A percentile compares a stretch with the other conserved stretches of the same genome.
Evolutionary conservation across 2,797 vertebrate genomes (phyloP).

Genomic region (Pelobates cultripes): DNA sequence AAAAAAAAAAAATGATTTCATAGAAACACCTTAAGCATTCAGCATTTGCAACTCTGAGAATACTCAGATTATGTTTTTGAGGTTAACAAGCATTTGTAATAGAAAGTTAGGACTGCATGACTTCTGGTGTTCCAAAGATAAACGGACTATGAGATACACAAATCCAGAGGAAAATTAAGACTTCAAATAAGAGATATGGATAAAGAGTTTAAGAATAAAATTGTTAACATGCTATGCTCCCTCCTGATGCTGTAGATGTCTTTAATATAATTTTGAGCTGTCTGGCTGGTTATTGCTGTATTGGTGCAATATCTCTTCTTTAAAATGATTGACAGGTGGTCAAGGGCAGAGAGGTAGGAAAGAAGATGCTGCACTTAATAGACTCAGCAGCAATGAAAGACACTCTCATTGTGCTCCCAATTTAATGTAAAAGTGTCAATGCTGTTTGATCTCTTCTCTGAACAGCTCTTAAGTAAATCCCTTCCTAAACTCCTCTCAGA

Average conservation of each 20-base stretch:
- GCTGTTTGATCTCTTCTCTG: constrained; percentile 63
- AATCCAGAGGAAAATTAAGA: constrained; percentile 38
- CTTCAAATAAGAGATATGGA: constrained; percentile 47
- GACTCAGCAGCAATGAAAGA: constrained; percentile 53
- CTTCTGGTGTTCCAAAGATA: constrained; percentile 33
- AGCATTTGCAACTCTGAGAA: constrained; percentile 16
- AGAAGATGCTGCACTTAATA: constrained; percentile 49
- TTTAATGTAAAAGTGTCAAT: constrained; percentile 45
- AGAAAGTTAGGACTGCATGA: constrained; percentile 35
- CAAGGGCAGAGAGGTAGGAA: constrained; percentile 47
- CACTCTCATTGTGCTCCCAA: constrained; percentile 48
- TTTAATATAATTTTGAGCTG: constrained; percentile 50
- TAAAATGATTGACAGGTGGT: constrained; percentile 41
- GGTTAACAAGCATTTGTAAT: constrained; percentile 45
- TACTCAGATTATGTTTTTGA: constrained; percentile 18
- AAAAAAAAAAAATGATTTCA: constrained; percentile 22
- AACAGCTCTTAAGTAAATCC: constrained; percentile 59
- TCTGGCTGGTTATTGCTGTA: constrained; percentile 37
- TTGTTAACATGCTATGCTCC: constrained; percentile 43
- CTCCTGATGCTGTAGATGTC: constrained; percentile 45
- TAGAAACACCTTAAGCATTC: constrained; percentile 21
- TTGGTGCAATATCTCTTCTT: constrained; percentile 34
- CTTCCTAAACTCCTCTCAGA: constrained; percentile 54
- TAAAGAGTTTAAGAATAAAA: constrained; percentile 49
- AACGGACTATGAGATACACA: constrained; percentile 36